Evolutionary conservation across 2,797 vertebrate species (phyloP).

Genomic region (Girardinus metallicus): DNA sequence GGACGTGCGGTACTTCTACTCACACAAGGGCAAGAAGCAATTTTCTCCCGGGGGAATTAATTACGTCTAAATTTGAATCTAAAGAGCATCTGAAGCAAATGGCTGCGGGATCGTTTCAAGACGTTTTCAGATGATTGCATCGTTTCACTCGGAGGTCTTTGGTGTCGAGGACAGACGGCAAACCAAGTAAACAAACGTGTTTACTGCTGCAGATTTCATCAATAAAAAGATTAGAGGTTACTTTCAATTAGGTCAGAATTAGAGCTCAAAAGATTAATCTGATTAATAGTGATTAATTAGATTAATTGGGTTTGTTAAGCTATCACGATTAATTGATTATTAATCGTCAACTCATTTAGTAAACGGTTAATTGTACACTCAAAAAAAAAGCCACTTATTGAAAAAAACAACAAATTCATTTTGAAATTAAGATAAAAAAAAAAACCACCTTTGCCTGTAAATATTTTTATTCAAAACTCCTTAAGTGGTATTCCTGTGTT

Average conservation of each 20-base stretch:
- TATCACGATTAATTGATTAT: too few species aligned
- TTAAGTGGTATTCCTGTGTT: too few species aligned
- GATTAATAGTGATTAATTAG: too few species aligned
- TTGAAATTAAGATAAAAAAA: too few species aligned
- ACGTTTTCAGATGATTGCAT: slow-evolving; percentile 2
- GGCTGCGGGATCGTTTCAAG: slow-evolving; percentile 10
- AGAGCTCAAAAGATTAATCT: too few species aligned
- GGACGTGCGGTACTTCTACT: neutral
- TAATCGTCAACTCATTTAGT: too few species aligned
- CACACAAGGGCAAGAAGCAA: neutral
- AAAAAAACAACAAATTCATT: too few species aligned
- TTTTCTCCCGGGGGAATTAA: neutral
- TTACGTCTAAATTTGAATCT: neutral
- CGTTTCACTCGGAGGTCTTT: neutral
- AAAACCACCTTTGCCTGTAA: too few species aligned
- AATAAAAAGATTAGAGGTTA: neutral
- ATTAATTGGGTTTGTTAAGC: neutral
- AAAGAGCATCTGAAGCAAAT: neutral
- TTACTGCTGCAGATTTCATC: neutral
- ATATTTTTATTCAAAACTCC: too few species aligned
- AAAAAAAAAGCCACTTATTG: too few species aligned
- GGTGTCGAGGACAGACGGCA: neutral
- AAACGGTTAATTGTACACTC: too few species aligned
- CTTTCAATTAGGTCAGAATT: neutral
- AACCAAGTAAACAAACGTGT: neutral